Conservation (phyloP, 1,140 invertebrate species). For the Atta texana region DNA sequence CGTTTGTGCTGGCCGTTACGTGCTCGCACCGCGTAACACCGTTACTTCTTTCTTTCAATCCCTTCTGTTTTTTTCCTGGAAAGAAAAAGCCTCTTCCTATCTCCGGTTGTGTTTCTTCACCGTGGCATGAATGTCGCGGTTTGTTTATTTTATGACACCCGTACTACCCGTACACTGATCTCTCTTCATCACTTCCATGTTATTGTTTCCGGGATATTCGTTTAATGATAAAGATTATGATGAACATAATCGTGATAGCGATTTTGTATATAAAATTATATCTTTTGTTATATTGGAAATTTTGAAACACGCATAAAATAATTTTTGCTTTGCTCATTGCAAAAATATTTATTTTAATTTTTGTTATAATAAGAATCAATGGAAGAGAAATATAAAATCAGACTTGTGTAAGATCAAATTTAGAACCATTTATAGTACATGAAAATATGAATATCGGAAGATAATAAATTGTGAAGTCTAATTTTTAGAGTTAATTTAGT, state of each 20-base stretch:
- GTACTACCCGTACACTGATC: background rate
- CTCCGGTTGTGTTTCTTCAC: slow-evolving; percentile 7
- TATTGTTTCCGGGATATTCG: background rate
- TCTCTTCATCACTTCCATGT: background rate
- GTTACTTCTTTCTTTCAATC: slow-evolving; percentile 1
- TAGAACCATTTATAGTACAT: background rate
- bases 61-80: slow-evolving; percentile 15
- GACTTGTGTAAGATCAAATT: background rate
- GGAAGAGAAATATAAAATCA: background rate
- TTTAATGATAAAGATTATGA: background rate
- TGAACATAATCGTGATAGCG: too few relatives aligned
- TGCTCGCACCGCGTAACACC: slow-evolving; percentile 19
- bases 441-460: background rate
- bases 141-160: background rate
- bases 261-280: background rate
- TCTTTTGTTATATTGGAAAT: background rate
- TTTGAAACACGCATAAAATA: background rate
- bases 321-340: background rate
- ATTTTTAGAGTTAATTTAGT: background rate
- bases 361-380: background rate
- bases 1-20: slow-evolving; percentile 36
- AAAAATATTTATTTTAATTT: background rate
- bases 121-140: background rate
- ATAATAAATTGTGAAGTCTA: background rate
- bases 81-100: slow-evolving; percentile 23